Evolutionary conservation across 2,113 vertebrate species (phyloP).

Genomic region (Anarrhichthys ocellatus): DNA sequence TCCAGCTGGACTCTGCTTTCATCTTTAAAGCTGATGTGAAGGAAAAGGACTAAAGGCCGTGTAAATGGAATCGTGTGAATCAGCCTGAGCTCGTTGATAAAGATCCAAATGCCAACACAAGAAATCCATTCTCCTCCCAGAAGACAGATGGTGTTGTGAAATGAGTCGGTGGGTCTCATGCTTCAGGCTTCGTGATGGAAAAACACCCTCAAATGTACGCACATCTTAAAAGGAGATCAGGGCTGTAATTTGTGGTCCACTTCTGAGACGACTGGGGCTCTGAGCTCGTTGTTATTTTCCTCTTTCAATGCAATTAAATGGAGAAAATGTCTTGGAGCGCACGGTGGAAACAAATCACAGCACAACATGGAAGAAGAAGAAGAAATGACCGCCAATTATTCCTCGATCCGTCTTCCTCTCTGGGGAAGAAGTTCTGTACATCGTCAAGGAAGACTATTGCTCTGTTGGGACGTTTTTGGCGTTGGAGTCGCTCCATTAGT

Average conservation of each 20-base stretch:
- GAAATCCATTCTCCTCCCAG: conserved; percentile 44
- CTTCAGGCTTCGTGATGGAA: conserved; percentile 25
- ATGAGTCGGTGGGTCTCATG: conserved; percentile 25
- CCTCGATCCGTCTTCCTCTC: conserved; percentile 42
- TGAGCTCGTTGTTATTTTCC: conserved; percentile 53
- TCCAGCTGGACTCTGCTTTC: conserved; percentile 44
- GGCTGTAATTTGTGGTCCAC: conserved; percentile 45
- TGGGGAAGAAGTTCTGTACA: conserved; percentile 44
- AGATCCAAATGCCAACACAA: conserved; percentile 56
- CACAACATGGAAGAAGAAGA: conserved; percentile 48
- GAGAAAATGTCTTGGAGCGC: conserved; percentile 66
- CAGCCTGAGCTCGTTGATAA: conserved; percentile 47
- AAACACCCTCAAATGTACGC: conserved; percentile 29
- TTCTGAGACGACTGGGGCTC: conserved; percentile 38
- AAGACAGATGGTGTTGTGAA: conserved; percentile 63
- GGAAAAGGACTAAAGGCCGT: conserved; percentile 35
- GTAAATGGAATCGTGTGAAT: conserved; percentile 62
- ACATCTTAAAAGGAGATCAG: conserved; percentile 59
- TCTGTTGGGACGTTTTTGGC: conserved; percentile 57
- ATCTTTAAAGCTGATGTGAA: conserved; percentile 54
- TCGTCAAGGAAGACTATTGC: conserved; percentile 46
- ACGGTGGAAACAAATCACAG: conserved; percentile 60
- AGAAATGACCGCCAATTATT: conserved; percentile 48
- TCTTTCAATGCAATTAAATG: conserved; percentile 58
- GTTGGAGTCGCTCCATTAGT: conserved; percentile 35